Percentiles rank a stretch among this genome's conserved stretches.
phyloP scores from a whole-genome alignment of 2,113 vertebrate genomes.

The Anseranas semipalmata region DNA sequence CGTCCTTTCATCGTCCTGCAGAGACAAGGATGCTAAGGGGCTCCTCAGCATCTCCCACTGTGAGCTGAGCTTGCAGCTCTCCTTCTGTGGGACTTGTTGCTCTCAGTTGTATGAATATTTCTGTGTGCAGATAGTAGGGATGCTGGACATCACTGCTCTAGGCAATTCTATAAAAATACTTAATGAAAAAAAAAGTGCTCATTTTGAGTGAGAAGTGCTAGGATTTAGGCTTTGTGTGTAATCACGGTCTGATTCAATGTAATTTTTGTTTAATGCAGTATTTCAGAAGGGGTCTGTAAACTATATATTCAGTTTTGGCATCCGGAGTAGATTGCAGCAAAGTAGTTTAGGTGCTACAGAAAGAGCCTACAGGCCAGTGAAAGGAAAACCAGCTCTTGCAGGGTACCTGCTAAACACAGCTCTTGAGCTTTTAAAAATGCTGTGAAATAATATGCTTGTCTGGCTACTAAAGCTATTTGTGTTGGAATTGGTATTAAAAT shows the following conservation, averaged over 20 bases:
- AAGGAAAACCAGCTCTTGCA: neutral
- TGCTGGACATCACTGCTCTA: neutral
- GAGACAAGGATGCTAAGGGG: neutral
- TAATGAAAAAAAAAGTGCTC: neutral
- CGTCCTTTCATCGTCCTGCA: fast-evolving
- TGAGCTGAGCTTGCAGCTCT: neutral
- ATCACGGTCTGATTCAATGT: neutral
- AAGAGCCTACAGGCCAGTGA: neutral
- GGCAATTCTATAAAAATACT: neutral
- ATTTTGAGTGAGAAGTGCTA: neutral
- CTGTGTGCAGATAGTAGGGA: neutral
- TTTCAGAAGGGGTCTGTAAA: neutral
- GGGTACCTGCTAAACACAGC: neutral
- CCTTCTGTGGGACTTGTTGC: neutral
- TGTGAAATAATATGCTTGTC: neutral
- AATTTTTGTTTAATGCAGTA: neutral
- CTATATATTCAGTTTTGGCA: neutral
- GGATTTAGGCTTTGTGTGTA: neutral
- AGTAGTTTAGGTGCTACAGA: neutral
- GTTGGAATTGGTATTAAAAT: slow-evolving; percentile 5
- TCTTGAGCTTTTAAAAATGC: neutral
- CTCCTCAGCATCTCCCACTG: neutral
- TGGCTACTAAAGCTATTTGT: neutral
- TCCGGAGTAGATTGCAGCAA: neutral
- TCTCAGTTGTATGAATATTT: neutral